Base-by-base conservation (phyloP, 2,797 vertebrate genomes). In the Bucorvus abyssinicus region DNA sequence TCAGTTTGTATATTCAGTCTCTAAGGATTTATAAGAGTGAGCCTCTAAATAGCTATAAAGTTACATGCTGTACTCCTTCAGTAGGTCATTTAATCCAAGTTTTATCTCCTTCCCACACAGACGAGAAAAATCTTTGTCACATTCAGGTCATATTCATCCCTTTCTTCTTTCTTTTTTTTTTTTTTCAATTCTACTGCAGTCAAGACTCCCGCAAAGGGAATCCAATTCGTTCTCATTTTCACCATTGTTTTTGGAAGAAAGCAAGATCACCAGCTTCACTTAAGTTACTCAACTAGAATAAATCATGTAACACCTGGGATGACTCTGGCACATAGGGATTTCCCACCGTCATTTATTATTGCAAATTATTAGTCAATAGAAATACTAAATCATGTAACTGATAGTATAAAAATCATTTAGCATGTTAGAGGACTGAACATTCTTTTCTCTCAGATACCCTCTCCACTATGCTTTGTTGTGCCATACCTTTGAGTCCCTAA, bases 101-200 rank as follows among this genome's bases (percentile, higher is more conserved):
- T 95, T 88, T 92, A 61, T 76, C 80, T 92, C 57, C 74, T 79
- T 89, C 85, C 85, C 69, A 91, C 67, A 82, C 57, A 68, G 64
- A 90, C 89, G 67, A 94, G 60, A 94, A 87, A 77, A 89, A 65
- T 77, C 70, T 87, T 90, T 82, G 70, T 94, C 92, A 87, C 38
- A 84, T 87, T 89, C 32, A 34, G 76, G 67, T 94, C 80, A 64
- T 89, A 70, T 15, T 91, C 18, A 61, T 64, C 17, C 23, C 32
- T 32, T 42, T 47, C 61, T 47, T 50, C 45, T 40, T 53, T n/a
- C n/a, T n/a, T n/a, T n/a, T 49, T 34, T 76, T 76, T 70, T 69
- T 59, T 45, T 75, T 93, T 75, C 22, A 73, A 56, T 85, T 89
- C 69, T 32, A 14, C 75, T 90, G 93, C 61, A 85, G 68, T 94